Evolutionary conservation across 64 coral and sea anemone genomes (phyloP).

Genomic region (Pocillopora damicornis): DNA sequence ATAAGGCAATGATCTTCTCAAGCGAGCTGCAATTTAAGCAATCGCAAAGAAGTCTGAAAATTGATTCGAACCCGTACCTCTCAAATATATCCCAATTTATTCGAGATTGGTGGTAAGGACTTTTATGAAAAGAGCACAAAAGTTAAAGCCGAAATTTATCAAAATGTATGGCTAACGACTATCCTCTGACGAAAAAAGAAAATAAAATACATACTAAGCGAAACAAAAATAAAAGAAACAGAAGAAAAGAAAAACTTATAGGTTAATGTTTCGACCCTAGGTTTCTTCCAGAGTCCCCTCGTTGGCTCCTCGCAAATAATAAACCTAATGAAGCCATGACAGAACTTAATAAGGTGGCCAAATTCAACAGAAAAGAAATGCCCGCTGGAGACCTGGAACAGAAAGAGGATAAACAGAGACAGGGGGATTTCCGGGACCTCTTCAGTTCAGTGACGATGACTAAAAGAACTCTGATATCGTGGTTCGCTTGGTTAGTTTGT

Average conservation of each 20-base stretch:
- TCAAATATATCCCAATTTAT: too few species aligned
- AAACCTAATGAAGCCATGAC: neutral
- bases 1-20: too few species aligned
- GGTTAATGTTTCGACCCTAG: neutral
- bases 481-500: neutral
- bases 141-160: neutral
- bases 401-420: neutral
- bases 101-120: too few species aligned
- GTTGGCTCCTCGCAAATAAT: neutral
- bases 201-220: too few species aligned
- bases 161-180: neutral
- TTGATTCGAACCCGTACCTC: too few species aligned
- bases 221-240: too few species aligned
- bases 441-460: neutral
- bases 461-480: neutral
- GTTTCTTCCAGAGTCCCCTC: neutral
- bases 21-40: too few species aligned
- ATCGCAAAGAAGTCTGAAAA: too few species aligned
- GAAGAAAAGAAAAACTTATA: neutral
- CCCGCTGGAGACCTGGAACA: neutral
- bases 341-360: neutral
- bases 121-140: too few species aligned
- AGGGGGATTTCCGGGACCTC: conserved; percentile 2
- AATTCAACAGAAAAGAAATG: neutral
- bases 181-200: neutral